Evolutionary conservation across 2,888 invertebrate species (phyloP).

Genomic region (Drosophila monieri): DNA sequence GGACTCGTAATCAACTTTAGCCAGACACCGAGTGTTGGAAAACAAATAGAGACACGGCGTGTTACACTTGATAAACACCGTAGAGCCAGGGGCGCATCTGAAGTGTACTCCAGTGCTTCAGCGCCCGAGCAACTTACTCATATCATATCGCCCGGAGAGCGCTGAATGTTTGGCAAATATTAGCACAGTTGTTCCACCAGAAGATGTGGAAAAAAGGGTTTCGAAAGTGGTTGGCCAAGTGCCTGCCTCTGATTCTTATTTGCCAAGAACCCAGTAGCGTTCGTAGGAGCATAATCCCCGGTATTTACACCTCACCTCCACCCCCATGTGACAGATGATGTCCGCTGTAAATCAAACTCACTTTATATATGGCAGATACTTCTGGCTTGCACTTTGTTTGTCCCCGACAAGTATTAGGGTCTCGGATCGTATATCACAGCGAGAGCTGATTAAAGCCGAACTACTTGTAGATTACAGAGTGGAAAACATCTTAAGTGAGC

Average conservation of each 20-base stretch:
- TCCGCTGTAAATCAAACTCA: conserved; percentile 29
- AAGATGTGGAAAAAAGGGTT: conserved; percentile 33
- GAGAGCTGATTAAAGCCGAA: neutral
- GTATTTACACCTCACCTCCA: conserved; percentile 64
- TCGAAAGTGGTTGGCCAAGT: conserved; percentile 34
- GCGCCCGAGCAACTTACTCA: conserved; percentile 5
- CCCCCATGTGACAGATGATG: conserved; percentile 17
- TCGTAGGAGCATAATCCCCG: conserved; percentile 66
- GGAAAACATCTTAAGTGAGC: neutral
- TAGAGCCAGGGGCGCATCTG: conserved; percentile 21
- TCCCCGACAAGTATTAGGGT: conserved; percentile 9
- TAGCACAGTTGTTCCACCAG: conserved; percentile 52
- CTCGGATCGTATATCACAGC: conserved; percentile 1
- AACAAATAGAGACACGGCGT: conserved; percentile 66
- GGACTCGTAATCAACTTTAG: conserved; percentile 53
- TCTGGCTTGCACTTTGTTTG: conserved; percentile 11
- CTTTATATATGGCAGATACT: conserved; percentile 22
- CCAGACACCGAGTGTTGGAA: conserved; percentile 60
- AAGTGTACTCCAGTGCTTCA: conserved; percentile 2
- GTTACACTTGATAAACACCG: conserved; percentile 72
- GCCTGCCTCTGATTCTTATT: conserved; percentile 44
- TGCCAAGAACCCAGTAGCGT: conserved; percentile 48
- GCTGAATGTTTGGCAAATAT: conserved; percentile 60
- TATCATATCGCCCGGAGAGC: conserved; percentile 26
- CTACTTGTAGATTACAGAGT: neutral